A percentile compares a stretch with the other conserved stretches of the same genome.
Evolutionary conservation across 1,140 invertebrate species (phyloP).

Genomic region (Pseudobourletiella spinata): DNA sequence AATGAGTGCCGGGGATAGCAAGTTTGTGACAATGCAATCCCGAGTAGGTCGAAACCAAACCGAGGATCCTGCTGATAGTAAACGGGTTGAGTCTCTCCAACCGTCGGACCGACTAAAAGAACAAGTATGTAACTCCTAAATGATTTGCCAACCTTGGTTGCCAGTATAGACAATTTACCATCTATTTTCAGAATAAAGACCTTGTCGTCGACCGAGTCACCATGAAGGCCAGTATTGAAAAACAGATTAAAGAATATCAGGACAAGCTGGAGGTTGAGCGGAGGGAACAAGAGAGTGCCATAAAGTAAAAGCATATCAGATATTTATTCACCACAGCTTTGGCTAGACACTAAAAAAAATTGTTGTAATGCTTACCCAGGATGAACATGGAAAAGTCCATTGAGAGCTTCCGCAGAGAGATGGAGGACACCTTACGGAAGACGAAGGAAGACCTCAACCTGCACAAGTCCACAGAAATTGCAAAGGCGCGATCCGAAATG

Average conservation of each 20-base stretch:
- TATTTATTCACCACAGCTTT: too few species aligned
- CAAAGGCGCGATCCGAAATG: constrained; percentile 8
- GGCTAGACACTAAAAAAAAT: neutral
- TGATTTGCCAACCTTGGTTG: too few species aligned
- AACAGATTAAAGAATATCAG: neutral
- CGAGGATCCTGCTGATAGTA: neutral
- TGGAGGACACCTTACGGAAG: neutral
- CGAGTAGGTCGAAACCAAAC: neutral
- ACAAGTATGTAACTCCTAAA: too few species aligned
- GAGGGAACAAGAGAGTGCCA: neutral
- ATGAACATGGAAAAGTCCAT: neutral
- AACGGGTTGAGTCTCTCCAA: neutral
- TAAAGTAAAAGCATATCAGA: constrained; percentile 4
- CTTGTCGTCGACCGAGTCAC: neutral
- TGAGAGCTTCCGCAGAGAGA: neutral
- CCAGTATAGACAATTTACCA: too few species aligned
- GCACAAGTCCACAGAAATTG: constrained; percentile 3
- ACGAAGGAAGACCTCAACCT: constrained; percentile 6
- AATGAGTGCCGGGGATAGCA: neutral
- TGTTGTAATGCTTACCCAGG: too few species aligned
- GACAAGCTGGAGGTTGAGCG: neutral
- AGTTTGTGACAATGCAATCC: neutral
- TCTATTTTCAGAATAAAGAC: neutral
- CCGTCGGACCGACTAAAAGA: too few species aligned
- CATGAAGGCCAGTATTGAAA: neutral